phyloP scores from a whole-genome alignment of 92 coral and sea anemone species.

The Micromussa lordhowensis region DNA sequence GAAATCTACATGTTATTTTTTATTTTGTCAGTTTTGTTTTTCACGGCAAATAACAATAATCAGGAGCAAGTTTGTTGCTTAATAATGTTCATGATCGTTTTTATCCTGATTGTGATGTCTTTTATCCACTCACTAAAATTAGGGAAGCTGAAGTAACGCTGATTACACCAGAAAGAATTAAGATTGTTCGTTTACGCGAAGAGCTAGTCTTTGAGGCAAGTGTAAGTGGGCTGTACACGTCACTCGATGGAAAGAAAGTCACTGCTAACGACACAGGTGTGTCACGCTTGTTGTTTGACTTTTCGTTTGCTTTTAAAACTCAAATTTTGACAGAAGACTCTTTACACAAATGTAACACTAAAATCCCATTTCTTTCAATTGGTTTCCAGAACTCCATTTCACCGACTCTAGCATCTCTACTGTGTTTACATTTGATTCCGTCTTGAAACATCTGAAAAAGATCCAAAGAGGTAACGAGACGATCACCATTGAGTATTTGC shows the following conservation, averaged over 20 bases:
- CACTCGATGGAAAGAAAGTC: constrained; percentile 26
- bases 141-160: constrained; percentile 36
- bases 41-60: neutral
- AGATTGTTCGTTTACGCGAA: constrained; percentile 26
- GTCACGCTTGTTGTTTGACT: neutral
- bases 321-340: neutral
- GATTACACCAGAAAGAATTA: constrained; percentile 16
- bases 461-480: constrained; percentile 54
- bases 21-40: no score
- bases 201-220: constrained; percentile 28
- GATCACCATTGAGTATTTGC: constrained; percentile 52
- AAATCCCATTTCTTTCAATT: neutral
- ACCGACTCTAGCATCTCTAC: constrained; percentile 24
- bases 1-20: no score
- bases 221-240: neutral
- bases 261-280: constrained; percentile 29
- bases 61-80: neutral
- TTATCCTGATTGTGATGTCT: neutral
- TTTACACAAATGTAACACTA: neutral
- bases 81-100: neutral
- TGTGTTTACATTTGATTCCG: constrained; percentile 39
- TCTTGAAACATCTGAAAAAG: constrained; percentile 40
- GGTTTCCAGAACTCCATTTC: constrained; percentile 27
- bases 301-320: neutral
- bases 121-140: neutral